Evolutionary conservation across 1,140 invertebrate species (phyloP), one percentile per base, ranked within the genome.

Genomic region (Latrodectus geometricus): DNA sequence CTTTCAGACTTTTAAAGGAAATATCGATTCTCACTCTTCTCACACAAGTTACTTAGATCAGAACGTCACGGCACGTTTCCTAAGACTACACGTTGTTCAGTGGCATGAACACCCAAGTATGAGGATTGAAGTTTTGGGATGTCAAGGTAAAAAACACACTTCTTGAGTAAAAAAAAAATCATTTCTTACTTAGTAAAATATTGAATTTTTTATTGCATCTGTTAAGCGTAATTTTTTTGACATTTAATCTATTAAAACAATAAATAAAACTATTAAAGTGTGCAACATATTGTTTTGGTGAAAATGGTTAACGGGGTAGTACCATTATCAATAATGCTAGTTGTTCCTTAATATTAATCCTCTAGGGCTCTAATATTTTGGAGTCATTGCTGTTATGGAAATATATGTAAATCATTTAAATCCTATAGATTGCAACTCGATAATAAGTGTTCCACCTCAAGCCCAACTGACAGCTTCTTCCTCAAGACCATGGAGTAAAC

Each of bases 31-130:
- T 0, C 92, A 92, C 88, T 89, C 90, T 7, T 91, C 93, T 65
- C 91, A 92, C 69, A 91, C 92, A 74, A 91, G 91, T 52, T 92
- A 92, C 86, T 90, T 94, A 69, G 92, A 93, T 82, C 88, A 90
- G 68, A 91, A 93, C 21, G 90, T 93, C 50, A 90, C 91, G 11
- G 92, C 93, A 11, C 89, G 93, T 76, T 94, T 92, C 89, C 91
- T 93, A 23, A 91, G 93, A 72, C 90, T 94, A 81, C 93, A 94
- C 88, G 91, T 93, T 0, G 89, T 92, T 9, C 90, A 91, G 72
- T 94, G 93, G 92, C 89, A 92, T 88, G 89, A 90, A 68, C 91
- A 93, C 90, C 93, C 93, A 4, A 92, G 92, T 88, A 91, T 93
- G 89, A 88, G 93, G 48, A 90, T 93, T 0, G 93, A 94, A 89